Evolutionary conservation across 2,797 vertebrate genomes (phyloP).

Genomic region (Typhlichthys subterraneus): DNA sequence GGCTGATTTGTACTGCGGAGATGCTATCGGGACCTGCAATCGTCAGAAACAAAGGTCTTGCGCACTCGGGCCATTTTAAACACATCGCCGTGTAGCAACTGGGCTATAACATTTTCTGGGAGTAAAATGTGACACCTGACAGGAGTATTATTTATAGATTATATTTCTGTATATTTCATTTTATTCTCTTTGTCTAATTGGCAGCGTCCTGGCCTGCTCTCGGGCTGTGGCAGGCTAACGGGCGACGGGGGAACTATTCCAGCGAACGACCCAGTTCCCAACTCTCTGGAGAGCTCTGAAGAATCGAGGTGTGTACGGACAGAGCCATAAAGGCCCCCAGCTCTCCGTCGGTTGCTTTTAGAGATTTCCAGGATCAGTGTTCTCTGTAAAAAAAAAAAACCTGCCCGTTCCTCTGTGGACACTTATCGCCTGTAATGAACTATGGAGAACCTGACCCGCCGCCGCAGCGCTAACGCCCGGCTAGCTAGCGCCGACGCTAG

Average conservation of each 20-base stretch:
- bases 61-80: conserved; percentile 31
- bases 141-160: conserved; percentile 53
- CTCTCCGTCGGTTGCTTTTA: conserved; percentile 20
- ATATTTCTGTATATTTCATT: conserved; percentile 43
- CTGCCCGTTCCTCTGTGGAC: conserved; percentile 59
- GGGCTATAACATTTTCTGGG: conserved; percentile 25
- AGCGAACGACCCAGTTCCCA: conserved; percentile 36
- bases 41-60: conserved; percentile 17
- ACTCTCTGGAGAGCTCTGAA: conserved; percentile 47
- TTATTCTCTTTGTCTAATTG: conserved; percentile 65
- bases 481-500: conserved; percentile 5
- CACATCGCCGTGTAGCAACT: conserved; percentile 24
- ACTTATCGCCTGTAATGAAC: conserved; percentile 76
- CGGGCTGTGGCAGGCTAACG: conserved; percentile 31
- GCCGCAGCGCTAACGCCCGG: conserved; percentile 1
- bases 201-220: conserved; percentile 35
- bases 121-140: conserved; percentile 41
- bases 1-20: conserved; percentile 28
- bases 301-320: conserved; percentile 54
- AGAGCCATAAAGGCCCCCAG: conserved; percentile 57
- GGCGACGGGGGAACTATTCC: conserved; percentile 50
- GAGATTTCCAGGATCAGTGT: conserved; percentile 35
- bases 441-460: conserved; percentile 35
- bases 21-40: conserved; percentile 3
- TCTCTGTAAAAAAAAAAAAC: conserved; percentile 24